Conservation (phyloP, 2,113 vertebrate species). For the Pollachius pollachius region DNA sequence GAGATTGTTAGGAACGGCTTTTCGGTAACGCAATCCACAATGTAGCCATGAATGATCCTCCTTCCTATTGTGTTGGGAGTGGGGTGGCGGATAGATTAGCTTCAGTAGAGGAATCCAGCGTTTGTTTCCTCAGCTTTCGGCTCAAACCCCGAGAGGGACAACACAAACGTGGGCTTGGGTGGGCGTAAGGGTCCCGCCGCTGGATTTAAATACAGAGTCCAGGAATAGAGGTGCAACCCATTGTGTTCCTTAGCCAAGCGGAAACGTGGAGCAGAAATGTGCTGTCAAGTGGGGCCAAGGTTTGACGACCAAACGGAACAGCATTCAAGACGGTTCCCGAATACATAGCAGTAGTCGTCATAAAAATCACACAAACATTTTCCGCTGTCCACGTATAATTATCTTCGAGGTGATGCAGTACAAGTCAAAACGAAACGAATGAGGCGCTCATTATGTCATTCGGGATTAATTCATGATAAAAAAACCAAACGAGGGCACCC, state of each 20-base stretch:
- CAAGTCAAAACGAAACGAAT: background rate
- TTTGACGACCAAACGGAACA: too few species aligned
- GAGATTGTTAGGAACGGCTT: constrained; percentile 37
- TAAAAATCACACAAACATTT: too few species aligned
- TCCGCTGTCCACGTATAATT: too few species aligned
- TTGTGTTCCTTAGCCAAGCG: constrained; percentile 14
- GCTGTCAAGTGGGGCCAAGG: too few species aligned
- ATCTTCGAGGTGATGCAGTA: too few species aligned
- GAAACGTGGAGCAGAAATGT: too few species aligned
- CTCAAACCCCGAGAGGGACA: constrained; percentile 43
- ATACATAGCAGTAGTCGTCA: too few species aligned
- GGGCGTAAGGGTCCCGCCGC: constrained; percentile 23
- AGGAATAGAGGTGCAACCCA: constrained; percentile 40
- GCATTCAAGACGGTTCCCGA: too few species aligned
- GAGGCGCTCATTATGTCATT: constrained; percentile 63
- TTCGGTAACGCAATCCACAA: too few species aligned
- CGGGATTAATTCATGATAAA: constrained; percentile 63
- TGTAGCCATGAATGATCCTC: too few species aligned
- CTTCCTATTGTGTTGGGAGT: too few species aligned
- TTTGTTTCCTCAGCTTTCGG: constrained; percentile 29
- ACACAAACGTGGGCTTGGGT: constrained; percentile 22
- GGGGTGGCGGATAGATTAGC: background rate
- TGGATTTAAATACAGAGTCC: constrained; percentile 46
- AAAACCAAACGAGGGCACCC: constrained; percentile 54
- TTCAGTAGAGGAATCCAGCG: constrained; percentile 32